Evolutionary conservation across 1,140 invertebrate genomes (phyloP).

Genomic region (Drosophila takahashii): DNA sequence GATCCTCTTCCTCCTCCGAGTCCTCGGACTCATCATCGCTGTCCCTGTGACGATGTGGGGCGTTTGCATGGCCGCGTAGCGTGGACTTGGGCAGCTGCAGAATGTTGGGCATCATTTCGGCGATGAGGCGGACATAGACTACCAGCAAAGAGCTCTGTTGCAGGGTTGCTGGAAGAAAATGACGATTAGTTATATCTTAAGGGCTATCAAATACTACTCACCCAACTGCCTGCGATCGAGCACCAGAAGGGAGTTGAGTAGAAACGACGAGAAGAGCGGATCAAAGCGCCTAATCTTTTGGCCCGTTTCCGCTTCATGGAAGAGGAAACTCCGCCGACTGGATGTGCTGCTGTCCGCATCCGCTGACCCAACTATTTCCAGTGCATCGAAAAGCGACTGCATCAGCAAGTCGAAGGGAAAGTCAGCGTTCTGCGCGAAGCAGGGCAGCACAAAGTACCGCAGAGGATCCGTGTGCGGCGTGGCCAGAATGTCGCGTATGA

Average conservation of each 20-base stretch:
- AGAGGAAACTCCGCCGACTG: conserved; percentile 29
- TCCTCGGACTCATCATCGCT: conserved; percentile 85
- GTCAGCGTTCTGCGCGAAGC: conserved; percentile 84
- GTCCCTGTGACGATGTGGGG: conserved; percentile 85
- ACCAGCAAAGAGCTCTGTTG: conserved; percentile 58
- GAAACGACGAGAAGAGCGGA: conserved; percentile 70
- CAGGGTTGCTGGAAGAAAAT: conserved; percentile 24
- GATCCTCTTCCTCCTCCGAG: conserved; percentile 85
- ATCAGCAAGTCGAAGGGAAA: conserved; percentile 86
- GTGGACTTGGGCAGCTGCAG: conserved; percentile 75
- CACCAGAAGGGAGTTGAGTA: conserved; percentile 88
- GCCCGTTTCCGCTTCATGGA: conserved; percentile 7
- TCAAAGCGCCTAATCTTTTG: conserved; percentile 21
- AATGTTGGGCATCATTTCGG: conserved; percentile 85
- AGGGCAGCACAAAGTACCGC: conserved; percentile 86
- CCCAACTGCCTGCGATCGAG: conserved; percentile 88
- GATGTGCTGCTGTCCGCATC: conserved; percentile 16
- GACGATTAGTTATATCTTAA: background rate
- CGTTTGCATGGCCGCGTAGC: conserved; percentile 49
- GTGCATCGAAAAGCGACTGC: conserved; percentile 36
- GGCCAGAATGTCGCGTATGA: conserved; percentile 86
- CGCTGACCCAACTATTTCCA: conserved; percentile 22
- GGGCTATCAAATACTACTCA: conserved; percentile 72
- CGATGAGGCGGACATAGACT: conserved; percentile 76
- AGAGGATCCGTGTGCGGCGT: conserved; percentile 86